These are phyloP conservation scores for Argyra leucocephala DNA, from an alignment of 2,888 invertebrate species.

Conservation along the genomic window DNA sequence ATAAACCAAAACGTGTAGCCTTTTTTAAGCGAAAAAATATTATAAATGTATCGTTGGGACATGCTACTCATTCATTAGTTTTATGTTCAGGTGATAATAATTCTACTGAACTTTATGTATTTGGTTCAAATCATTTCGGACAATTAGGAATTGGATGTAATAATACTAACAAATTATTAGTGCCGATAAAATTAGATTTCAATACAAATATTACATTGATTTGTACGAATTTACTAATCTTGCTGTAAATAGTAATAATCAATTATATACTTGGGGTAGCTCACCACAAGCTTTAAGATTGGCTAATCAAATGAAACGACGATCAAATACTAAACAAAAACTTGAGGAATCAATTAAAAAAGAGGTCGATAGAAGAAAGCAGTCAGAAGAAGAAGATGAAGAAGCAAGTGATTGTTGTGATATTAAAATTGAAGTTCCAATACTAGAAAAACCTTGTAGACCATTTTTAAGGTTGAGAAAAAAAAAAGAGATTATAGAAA, in stretches of 20 bases:
- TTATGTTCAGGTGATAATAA: slow-evolving; percentile 31
- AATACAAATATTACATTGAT: slow-evolving; percentile 42
- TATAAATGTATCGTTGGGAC: slow-evolving; percentile 44
- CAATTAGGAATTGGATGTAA: slow-evolving; percentile 66
- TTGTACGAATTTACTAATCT: slow-evolving; percentile 64
- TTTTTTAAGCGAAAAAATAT: slow-evolving; percentile 45
- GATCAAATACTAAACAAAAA: slow-evolving; percentile 48
- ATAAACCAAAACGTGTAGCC: slow-evolving; percentile 48
- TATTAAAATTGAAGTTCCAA: neutral
- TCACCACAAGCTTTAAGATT: slow-evolving; percentile 64
- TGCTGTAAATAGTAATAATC: slow-evolving; percentile 55
- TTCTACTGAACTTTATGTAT: slow-evolving; percentile 55
- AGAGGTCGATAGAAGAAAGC: slow-evolving; percentile 35
- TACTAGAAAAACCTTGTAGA: slow-evolving; percentile 10
- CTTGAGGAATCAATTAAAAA: slow-evolving; percentile 42
- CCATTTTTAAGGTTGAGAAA: neutral
- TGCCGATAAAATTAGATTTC: slow-evolving; percentile 42
- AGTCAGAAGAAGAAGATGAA: slow-evolving; percentile 11
- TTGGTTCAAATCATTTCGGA: slow-evolving; percentile 78
- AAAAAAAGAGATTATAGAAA: neutral
- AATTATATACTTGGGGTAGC: slow-evolving; percentile 65
- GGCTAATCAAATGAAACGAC: slow-evolving; percentile 54
- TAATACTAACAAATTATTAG: slow-evolving; percentile 34
- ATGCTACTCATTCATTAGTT: slow-evolving; percentile 42
- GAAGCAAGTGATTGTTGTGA: slow-evolving; percentile 6